Base-by-base conservation (phyloP, 2,797 vertebrate genomes). In the Pipistrellus pygmaeus region DNA sequence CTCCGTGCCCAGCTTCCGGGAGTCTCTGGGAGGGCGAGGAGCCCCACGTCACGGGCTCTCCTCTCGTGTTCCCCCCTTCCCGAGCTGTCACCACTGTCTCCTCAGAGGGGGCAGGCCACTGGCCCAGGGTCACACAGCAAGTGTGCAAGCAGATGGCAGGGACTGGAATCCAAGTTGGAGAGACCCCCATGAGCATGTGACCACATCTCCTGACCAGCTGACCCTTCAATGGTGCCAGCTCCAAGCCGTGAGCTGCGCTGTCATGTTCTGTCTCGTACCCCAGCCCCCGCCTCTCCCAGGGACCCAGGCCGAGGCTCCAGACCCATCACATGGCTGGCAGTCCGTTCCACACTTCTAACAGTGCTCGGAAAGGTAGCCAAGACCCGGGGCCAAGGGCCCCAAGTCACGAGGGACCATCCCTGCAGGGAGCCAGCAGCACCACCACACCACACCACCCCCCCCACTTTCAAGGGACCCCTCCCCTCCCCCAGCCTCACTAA, bases 401-500 rank as follows among this genome's bases (percentile, higher is more conserved):
- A 4, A 6, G 10, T n/a, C 69, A 68, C 23, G n/a, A 57, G 68
- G 51, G 25, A 30, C 23, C 46, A 30, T 25, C 6, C 46, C 60
- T 17, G 80, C 8, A 0, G 8, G 46, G 55, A 18, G 23, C 90
- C 62, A 30, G 62, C 12, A 12, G 8, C 68, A 21, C 30, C 23
- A 46, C n/a, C 60, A 9, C 27, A 23, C 35, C 82, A n/a, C n/a
- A n/a, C n/a, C n/a, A n/a, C 5, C 55, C 48, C n/a, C 35, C 82
- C 51, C 20, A 8, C 48, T 62, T 48, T 48, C 46, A 23, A 35
- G 84, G 69, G 38, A 17, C 30, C 5, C 75, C 10, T 11, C n/a
- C 78, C 57, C 2, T 35, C 9, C 57, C 27, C 1, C 5, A 13
- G 60, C 94, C 96, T 92, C 97, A 94, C 83, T 23, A 69, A 96